Conservation (phyloP, 2,888 invertebrate species). For the Anticlea derivata region DNA sequence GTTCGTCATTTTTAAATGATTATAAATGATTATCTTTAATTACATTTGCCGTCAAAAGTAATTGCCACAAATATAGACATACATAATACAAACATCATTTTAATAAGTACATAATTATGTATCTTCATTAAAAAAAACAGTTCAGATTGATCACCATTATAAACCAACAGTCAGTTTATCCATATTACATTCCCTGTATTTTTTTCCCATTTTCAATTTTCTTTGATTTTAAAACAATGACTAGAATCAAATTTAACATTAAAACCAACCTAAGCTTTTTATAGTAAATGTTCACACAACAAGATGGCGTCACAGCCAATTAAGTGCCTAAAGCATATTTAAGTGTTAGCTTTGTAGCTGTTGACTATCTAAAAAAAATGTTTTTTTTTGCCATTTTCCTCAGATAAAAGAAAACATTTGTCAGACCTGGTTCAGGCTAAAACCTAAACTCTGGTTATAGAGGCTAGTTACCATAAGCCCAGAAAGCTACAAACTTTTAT, state of each 20-base stretch:
- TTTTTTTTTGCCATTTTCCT: too few relatives aligned
- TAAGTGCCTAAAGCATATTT: constrained; percentile 11
- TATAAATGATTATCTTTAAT: not conserved
- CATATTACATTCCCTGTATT: constrained; percentile 23
- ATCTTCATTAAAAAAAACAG: not conserved
- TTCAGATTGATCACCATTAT: not conserved
- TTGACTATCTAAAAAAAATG: too few relatives aligned
- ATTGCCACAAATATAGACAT: not conserved
- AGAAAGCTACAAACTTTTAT: too few relatives aligned
- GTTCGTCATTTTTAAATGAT: not conserved
- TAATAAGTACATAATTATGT: not conserved
- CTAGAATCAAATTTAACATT: constrained; percentile 17
- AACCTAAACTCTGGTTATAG: not conserved
- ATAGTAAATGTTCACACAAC: constrained; percentile 7
- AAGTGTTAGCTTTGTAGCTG: too few relatives aligned
- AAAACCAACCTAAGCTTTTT: constrained; percentile 4
- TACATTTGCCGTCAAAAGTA: constrained; percentile 8
- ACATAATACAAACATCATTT: not conserved
- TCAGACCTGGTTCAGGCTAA: not conserved
- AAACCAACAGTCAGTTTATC: not conserved
- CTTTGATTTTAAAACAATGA: constrained; percentile 15
- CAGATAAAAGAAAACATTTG: too few relatives aligned
- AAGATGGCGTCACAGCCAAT: too few relatives aligned
- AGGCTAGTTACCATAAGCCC: too few relatives aligned
- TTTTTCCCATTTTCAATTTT: constrained; percentile 8